Evolutionary conservation across 2,888 invertebrate genomes (phyloP).

Genomic region (Exocentrus adspersus): DNA sequence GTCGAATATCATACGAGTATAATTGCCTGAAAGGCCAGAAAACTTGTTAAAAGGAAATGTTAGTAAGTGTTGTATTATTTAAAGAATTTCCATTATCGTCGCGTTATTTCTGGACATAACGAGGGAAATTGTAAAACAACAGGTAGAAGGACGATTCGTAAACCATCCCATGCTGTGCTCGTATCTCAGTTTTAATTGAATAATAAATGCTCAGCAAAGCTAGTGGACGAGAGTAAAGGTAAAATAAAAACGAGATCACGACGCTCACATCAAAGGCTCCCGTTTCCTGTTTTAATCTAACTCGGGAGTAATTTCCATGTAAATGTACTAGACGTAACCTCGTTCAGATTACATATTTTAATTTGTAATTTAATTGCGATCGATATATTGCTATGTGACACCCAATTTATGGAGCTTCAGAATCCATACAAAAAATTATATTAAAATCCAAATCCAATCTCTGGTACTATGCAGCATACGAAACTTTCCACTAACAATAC

Average conservation of each 20-base stretch:
- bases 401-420: not conserved
- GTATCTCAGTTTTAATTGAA: not conserved
- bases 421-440: too few species aligned
- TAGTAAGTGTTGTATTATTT: too few species aligned
- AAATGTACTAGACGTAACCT: not conserved
- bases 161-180: not conserved
- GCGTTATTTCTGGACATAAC: too few species aligned
- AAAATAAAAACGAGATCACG: not conserved
- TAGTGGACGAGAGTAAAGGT: too few species aligned
- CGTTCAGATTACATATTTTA: slow-evolving; percentile 2
- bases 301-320: not conserved
- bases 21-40: too few species aligned
- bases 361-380: not conserved
- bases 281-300: not conserved
- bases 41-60: too few species aligned
- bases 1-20: too few species aligned
- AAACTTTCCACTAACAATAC: too few species aligned
- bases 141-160: not conserved
- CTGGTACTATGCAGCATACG: too few species aligned
- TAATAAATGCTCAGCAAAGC: not conserved
- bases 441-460: too few species aligned
- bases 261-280: not conserved
- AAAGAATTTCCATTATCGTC: too few species aligned
- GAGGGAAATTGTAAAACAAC: not conserved
- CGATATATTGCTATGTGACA: not conserved